phyloP scores from a whole-genome alignment of 2,797 vertebrate genomes.

The Hybognathus amarus region DNA sequence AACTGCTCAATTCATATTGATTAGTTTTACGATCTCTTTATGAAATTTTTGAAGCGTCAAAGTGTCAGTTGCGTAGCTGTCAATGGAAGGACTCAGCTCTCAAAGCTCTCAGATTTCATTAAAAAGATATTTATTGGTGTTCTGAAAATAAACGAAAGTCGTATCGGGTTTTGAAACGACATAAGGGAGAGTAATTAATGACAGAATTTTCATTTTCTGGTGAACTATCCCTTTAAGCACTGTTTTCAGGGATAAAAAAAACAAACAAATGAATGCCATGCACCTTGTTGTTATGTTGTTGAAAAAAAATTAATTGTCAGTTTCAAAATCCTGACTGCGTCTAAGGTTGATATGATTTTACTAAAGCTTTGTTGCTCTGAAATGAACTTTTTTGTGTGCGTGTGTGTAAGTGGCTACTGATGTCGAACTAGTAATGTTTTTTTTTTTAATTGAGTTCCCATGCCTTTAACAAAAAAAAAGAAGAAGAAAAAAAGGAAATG shows the following conservation, averaged over 20 bases:
- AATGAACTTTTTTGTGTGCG: not conserved
- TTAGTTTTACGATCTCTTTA: too few relatives aligned
- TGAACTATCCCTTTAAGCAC: constrained; percentile 5
- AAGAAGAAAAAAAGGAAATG: not conserved
- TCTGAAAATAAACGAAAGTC: not conserved
- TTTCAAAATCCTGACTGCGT: constrained; percentile 39
- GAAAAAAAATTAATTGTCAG: not conserved
- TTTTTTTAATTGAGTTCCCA: constrained; percentile 5
- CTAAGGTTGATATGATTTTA: constrained; percentile 27
- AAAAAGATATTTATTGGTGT: not conserved
- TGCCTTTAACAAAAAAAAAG: not conserved
- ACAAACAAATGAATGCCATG: constrained; percentile 50
- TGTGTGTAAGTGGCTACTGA: constrained; percentile 16
- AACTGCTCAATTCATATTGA: too few relatives aligned
- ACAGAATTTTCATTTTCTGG: not conserved
- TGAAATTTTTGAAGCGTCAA: too few relatives aligned
- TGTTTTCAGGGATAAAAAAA: constrained; percentile 74
- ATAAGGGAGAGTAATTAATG: not conserved
- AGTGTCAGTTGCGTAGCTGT: too few relatives aligned
- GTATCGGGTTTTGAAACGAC: not conserved
- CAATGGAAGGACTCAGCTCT: too few relatives aligned
- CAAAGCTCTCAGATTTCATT: not conserved
- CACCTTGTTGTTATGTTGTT: constrained; percentile 49
- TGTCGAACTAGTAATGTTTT: constrained; percentile 1
- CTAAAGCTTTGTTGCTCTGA: constrained; percentile 33